Base-by-base conservation (phyloP, 2,888 invertebrate genomes). In the Heliconius erato region DNA sequence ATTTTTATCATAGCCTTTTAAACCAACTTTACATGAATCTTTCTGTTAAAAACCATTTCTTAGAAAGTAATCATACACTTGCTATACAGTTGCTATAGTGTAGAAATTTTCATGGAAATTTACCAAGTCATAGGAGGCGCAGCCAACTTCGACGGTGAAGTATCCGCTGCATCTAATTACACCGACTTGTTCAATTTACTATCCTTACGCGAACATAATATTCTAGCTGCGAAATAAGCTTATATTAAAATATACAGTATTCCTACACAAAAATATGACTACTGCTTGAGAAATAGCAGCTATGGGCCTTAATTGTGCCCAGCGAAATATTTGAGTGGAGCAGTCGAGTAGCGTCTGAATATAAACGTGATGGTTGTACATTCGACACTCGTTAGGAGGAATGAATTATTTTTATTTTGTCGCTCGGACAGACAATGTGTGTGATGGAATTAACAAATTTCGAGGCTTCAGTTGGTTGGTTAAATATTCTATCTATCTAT, bases 121-220 rank as follows among this genome's bases (percentile, higher is more conserved):
- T 67, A 78, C 26, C 26, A 78, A 78, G 78, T 78, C 78, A 49
- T 49, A 78, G 67, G 49, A 49, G 49, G 49, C 68, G 44, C 40
- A 14, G 76, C 68, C 78, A 78, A 78, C 78, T 78, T 78, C 19
- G 49, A 78, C 67, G 76, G 59, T 16, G 63, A 14, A 76, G 76
- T 76, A 76, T 78, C 78, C 49, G 49, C 65, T 67, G 65, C 68
- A 67, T 68, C 49, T 68, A 78, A 78, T 49, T 78, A 78, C 63
- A 76, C 63, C n/a, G 63, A 63, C 78, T 78, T 78, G 49, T 32
- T 67, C 67, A 78, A 67, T 68, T 78, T 68, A 23, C 67, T 78
- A 65, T 49, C 35, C 14, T 63, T 40, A n/a, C n/a, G 9, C 44
- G 72, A 72, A 44, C 26, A 28, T 72, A 26, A 49, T 72, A 28